phyloP scores from a whole-genome alignment of 2,888 invertebrate species.

The Standfussiana lucernea region DNA sequence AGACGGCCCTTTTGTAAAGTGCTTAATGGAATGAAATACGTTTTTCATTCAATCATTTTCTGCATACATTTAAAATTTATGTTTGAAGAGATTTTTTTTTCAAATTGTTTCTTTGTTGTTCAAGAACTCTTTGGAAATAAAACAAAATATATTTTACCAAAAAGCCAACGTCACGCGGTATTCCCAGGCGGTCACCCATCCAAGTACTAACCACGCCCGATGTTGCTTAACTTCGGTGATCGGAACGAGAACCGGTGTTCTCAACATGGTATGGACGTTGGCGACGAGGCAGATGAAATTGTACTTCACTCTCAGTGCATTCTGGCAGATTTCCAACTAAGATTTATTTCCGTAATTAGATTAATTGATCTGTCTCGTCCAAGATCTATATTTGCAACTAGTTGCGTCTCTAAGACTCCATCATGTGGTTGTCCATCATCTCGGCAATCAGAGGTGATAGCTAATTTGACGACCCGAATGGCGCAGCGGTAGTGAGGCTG shows the following conservation, averaged over 20 bases:
- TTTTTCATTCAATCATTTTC: not conserved
- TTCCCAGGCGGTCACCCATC: constrained; percentile 88
- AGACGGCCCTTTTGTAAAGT: not conserved
- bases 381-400: no score
- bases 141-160: not conserved
- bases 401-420: no score
- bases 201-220: constrained; percentile 88
- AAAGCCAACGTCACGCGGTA: constrained; percentile 69
- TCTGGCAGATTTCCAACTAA: not conserved
- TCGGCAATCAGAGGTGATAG: no score
- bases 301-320: not conserved
- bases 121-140: not conserved
- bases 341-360: no score
- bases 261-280: constrained; percentile 50
- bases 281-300: not conserved
- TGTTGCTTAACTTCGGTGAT: constrained; percentile 88
- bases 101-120: not conserved
- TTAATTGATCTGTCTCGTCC: no score
- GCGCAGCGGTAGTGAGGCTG: no score
- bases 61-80: not conserved
- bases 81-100: no score
- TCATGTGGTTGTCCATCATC: no score
- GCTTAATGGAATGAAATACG: not conserved
- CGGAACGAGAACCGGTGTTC: constrained; percentile 72
- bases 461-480: no score